Evolutionary conservation across 2,888 invertebrate genomes (phyloP), one percentile per base, ranked within the genome.

Genomic region (Dryomyza anilis): DNA sequence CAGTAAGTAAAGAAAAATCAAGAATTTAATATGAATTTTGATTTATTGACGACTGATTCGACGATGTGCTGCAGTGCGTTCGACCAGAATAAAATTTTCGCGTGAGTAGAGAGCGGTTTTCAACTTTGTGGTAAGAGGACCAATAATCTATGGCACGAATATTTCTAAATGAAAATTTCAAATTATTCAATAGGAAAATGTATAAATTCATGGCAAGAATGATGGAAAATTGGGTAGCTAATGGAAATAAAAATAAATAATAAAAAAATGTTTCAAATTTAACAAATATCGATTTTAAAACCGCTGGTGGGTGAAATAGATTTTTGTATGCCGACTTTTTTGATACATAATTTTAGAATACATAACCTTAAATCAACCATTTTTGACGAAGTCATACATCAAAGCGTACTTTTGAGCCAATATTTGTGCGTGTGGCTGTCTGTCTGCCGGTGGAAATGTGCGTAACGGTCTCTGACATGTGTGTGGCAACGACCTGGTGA

Each of bases 401-500:
- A 39, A 39, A 39, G 39, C 39, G 12, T 6, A n/a, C 3, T 39
- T 7, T 12, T 39, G 14, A n/a, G 39, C 33, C n/a, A n/a, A n/a
- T n/a, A n/a, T n/a, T n/a, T n/a, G n/a, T n/a, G n/a, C n/a, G n/a
- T n/a, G n/a, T n/a, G n/a, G n/a, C n/a, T 50, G 50, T 50, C 50
- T 50, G 50, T 21, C 27, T 50, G 50, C 19, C 19, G 19, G 43
- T 43, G 43, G 16, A 16, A 43, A 43, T 43, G 16, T 43, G 43
- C 43, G 43, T 43, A 43, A 43, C 43, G 43, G 43, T 16, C 43
- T 2, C 19, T 4, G 23, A n/a, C 12, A 1, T 27, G 50, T 36
- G 21, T 55, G 36, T 55, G 55, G 55, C 55, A 21, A 36, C 55
- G 55, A 55, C 55, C 55, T 55, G 55, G 36, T 55, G 55, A 55